Evolutionary conservation across 1,140 invertebrate species (phyloP), one percentile per base, ranked within the genome.

Genomic region (Diabrotica virgifera): DNA sequence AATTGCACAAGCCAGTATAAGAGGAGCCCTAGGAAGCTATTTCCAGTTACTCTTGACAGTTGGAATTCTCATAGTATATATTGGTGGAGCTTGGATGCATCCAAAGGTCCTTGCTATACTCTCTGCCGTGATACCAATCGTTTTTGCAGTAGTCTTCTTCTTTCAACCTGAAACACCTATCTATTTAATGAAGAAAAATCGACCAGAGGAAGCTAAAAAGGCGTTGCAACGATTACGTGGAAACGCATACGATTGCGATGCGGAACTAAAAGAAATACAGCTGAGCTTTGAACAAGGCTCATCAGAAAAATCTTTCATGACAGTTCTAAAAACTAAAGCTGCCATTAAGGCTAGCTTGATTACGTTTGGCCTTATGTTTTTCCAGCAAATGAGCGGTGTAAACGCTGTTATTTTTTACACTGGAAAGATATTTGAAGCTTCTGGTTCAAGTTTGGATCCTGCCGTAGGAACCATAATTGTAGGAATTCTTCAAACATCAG

Each of bases 151-250:
- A 0, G 70, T 83, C 0, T 86, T 90, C 76, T 74, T 86, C n/a
- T 85, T 87, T 50, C 84, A 90, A 80, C 90, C 90, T 0, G 90
- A 92, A 78, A 87, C 88, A 0, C 90, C 85, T 0, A 76, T 79
- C 0, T 79, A 83, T 76, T 75, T 83, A 65, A 68, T 85, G 54
- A 81, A 80, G 52, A 85, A 85, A 71, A 85, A 85, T 10, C 80
- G 86, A 1, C 77, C 85, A 5, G 80, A 83, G 5, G 85, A 86
- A 54, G 92, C 93, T 0, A 81, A 85, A 24, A 79, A 83, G 35
- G 83, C 87, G 2, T 77, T 95, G 51, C 78, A 82, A 13, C 87
- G 84, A 81, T 79, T 95, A 1, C 81, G 93, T 0, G 91, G 92
- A 3, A 74, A 80, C 0, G 74, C 87, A 2, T 89, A 87, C 53